Conservation (phyloP, 2,113 vertebrate genomes). For the Oostethus manadensis region DNA sequence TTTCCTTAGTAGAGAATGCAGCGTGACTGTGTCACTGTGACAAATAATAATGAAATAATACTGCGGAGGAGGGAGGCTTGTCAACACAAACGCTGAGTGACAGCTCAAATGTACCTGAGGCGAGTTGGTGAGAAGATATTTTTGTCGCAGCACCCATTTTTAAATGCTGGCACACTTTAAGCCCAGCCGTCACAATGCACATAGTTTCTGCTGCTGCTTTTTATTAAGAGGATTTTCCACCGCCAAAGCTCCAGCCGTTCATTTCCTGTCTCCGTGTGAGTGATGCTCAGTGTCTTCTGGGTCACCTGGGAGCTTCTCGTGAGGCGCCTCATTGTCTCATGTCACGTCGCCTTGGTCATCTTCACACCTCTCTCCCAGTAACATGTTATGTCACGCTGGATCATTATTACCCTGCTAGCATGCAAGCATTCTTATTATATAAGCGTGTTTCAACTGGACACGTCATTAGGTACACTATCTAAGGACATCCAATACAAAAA, state of each 20-base stretch:
- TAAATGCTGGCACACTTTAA: not conserved
- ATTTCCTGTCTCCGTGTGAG: slow-evolving; percentile 15
- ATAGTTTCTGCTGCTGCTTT: too few relatives aligned
- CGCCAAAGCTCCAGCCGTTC: not conserved
- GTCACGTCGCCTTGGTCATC: slow-evolving; percentile 4
- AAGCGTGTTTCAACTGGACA: too few relatives aligned
- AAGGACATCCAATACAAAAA: too few relatives aligned
- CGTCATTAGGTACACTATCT: too few relatives aligned
- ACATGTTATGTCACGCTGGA: too few relatives aligned
- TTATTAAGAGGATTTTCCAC: too few relatives aligned
- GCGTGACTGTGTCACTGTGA: not conserved
- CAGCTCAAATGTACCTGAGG: slow-evolving; percentile 13
- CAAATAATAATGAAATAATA: slow-evolving; percentile 8
- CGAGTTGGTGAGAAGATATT: slow-evolving; percentile 9
- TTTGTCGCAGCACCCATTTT: not conserved
- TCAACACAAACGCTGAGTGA: slow-evolving; percentile 16
- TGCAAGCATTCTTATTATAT: too few relatives aligned
- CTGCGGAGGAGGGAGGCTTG: not conserved
- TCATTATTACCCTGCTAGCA: too few relatives aligned
- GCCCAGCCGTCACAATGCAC: too few relatives aligned
- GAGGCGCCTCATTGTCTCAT: slow-evolving; percentile 3
- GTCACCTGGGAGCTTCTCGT: slow-evolving; percentile 13
- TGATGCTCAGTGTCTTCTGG: slow-evolving; percentile 7
- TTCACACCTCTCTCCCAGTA: not conserved
- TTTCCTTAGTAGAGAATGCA: not conserved